Percentiles rank a stretch among this genome's conserved stretches.
These are phyloP conservation scores for Platyrinchus mystaceus DNA, from an alignment of 2,797 vertebrate genomes.

Conservation along the genomic window DNA sequence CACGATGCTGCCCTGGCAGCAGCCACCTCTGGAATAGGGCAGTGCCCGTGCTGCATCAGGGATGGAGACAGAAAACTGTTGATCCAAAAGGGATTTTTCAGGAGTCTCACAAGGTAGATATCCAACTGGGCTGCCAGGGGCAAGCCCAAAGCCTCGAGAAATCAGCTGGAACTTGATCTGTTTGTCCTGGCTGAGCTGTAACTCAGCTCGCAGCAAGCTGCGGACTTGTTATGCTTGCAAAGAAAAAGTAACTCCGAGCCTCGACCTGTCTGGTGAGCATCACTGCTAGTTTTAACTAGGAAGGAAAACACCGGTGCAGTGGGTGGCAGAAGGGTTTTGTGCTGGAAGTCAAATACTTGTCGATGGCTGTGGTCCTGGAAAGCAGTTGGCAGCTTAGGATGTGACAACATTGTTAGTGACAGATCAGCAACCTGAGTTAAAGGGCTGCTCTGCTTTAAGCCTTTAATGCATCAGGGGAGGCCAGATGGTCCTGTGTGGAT, in stretches of 20 bases:
- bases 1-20: accelerated
- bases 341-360: not conserved
- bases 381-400: not conserved
- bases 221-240: not conserved
- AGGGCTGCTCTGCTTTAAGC: not conserved
- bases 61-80: not conserved
- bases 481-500: not conserved
- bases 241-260: not conserved
- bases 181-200: conserved; percentile 35
- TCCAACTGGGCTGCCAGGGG: not conserved
- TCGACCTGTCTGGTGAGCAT: conserved; percentile 42
- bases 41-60: not conserved
- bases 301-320: not conserved
- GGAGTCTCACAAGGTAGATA: not conserved
- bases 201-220: not conserved
- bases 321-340: not conserved
- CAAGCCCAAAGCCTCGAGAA: conserved; percentile 6
- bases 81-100: not conserved
- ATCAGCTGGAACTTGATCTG: conserved; percentile 50
- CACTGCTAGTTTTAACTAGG: conserved; percentile 15
- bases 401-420: not conserved
- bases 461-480: not conserved
- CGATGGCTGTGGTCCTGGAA: not conserved
- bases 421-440: not conserved
- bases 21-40: not conserved